A percentile compares a stretch with the other conserved stretches of the same genome.
phyloP scores from a whole-genome alignment of 2,113 vertebrate genomes.

The Gavia stellata region DNA sequence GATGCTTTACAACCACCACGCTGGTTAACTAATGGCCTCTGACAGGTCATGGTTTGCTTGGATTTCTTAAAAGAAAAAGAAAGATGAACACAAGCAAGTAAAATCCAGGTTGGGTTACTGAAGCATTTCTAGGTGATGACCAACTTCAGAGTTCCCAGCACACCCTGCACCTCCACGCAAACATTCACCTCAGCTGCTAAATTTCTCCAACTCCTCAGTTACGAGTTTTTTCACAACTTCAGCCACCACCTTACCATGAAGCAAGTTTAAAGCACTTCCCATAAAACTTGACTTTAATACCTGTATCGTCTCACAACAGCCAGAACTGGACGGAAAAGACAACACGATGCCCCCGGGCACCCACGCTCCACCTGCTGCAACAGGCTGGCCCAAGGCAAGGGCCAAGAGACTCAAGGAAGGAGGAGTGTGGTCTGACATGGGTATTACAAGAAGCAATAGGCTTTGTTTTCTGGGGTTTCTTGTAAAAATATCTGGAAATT shows the following conservation, averaged over 20 bases:
- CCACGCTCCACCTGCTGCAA: neutral
- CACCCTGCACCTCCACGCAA: fast-evolving
- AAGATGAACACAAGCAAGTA: neutral
- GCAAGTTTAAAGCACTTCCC: neutral
- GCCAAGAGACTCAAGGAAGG: neutral
- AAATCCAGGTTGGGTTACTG: neutral
- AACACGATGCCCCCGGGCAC: fast-evolving
- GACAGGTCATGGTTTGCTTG: neutral
- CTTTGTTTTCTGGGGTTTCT: neutral
- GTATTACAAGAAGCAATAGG: neutral
- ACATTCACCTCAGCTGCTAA: neutral
- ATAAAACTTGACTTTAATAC: neutral
- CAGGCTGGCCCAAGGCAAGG: neutral
- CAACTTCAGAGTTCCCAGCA: neutral
- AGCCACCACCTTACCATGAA: neutral
- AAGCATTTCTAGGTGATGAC: neutral
- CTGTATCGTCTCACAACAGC: neutral
- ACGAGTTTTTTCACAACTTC: neutral
- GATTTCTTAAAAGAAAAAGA: neutral
- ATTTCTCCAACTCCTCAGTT: neutral
- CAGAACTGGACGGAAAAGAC: neutral
- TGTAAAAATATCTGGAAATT: neutral
- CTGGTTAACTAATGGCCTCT: fast-evolving
- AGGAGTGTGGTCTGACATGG: neutral
- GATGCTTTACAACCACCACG: neutral